A percentile compares a stretch with the other conserved stretches of the same genome.
Evolutionary conservation across 2,797 vertebrate species (phyloP).

Genomic region (Thripadectes ignobilis): DNA sequence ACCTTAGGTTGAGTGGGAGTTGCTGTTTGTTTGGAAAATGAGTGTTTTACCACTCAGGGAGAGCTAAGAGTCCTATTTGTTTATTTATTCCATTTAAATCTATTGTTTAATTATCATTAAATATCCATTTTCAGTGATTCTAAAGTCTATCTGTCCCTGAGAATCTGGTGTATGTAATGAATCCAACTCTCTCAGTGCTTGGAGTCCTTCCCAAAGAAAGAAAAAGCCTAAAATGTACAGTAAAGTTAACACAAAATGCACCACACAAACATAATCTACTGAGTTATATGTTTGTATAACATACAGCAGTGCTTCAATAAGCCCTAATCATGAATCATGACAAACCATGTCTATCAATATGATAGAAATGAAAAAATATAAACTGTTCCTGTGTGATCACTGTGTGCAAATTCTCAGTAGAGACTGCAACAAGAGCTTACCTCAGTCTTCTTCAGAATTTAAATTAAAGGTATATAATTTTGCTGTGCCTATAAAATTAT

Average conservation of each 20-base stretch:
- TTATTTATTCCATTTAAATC: not conserved
- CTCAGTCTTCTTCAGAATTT: not conserved
- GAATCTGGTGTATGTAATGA: not conserved
- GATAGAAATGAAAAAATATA: not conserved
- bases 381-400: fast-evolving
- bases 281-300: not conserved
- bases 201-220: not conserved
- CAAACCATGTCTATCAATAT: not conserved
- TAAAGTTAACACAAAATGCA: not conserved
- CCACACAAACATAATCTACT: not conserved
- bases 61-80: not conserved
- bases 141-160: not conserved
- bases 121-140: not conserved
- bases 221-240: not conserved
- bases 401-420: not conserved
- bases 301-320: not conserved
- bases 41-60: not conserved
- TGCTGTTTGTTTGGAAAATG: not conserved
- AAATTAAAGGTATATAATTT: not conserved
- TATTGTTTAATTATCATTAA: not conserved
- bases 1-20: not conserved
- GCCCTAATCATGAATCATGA: not conserved
- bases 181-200: not conserved
- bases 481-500: not conserved
- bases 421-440: not conserved